A percentile compares a stretch with the other conserved stretches of the same genome.
These are phyloP conservation scores for Bellardia bayeri DNA, from an alignment of 2,888 invertebrate genomes.

Conservation along the genomic window DNA sequence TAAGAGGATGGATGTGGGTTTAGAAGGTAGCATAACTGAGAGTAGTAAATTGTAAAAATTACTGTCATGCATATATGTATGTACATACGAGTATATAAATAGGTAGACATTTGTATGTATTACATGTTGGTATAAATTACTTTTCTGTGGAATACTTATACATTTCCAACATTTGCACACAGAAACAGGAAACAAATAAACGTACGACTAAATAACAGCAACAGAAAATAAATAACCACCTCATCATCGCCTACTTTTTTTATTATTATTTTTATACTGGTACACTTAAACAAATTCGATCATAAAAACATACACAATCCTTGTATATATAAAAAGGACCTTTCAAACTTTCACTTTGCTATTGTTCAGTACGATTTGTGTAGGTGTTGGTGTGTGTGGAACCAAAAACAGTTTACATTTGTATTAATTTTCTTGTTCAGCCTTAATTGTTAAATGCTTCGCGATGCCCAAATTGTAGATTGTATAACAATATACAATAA, in stretches of 20 bases:
- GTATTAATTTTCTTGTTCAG: too few relatives aligned
- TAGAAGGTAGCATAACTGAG: neutral
- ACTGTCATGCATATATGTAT: neutral
- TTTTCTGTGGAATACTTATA: neutral
- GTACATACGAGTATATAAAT: too few relatives aligned
- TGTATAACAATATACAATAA: too few relatives aligned
- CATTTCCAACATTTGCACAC: neutral
- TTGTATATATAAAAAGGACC: neutral
- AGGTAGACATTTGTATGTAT: too few relatives aligned
- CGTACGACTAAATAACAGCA: slow-evolving; percentile 1
- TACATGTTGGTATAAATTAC: neutral
- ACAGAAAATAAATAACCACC: slow-evolving; percentile 13
- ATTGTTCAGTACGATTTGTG: neutral
- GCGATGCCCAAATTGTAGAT: too few relatives aligned
- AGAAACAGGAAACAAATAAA: slow-evolving; percentile 12
- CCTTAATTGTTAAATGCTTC: too few relatives aligned
- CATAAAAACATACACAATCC: neutral
- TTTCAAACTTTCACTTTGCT: neutral
- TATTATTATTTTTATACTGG: neutral
- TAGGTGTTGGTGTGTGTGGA: too few relatives aligned
- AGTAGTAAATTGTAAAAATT: neutral
- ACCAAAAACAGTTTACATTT: too few relatives aligned
- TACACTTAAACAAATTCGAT: neutral
- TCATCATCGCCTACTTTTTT: slow-evolving; percentile 13
- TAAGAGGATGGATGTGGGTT: neutral